These are phyloP conservation scores for Lota lota DNA, from an alignment of 2,113 vertebrate genomes.

Conservation along the genomic window DNA sequence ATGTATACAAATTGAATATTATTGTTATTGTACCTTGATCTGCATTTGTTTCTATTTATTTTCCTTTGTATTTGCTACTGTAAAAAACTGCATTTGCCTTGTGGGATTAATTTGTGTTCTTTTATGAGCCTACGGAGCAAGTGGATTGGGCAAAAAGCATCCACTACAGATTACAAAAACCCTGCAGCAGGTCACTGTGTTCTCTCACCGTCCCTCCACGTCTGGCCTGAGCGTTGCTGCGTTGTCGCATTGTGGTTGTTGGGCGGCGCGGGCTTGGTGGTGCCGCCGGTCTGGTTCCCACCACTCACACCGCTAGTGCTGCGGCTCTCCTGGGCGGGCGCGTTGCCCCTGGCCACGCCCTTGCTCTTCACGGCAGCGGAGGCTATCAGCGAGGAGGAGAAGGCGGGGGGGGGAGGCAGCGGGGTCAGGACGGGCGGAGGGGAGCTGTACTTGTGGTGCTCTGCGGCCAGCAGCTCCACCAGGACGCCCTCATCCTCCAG, in stretches of 20 bases:
- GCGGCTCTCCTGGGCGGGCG: constrained; percentile 37
- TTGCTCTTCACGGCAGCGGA: constrained; percentile 46
- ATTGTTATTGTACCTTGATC: too few relatives aligned
- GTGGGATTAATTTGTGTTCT: too few relatives aligned
- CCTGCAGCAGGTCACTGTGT: neutral
- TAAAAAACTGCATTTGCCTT: too few relatives aligned
- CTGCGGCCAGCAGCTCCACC: constrained; percentile 73
- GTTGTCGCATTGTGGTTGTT: neutral
- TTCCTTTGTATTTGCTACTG: too few relatives aligned
- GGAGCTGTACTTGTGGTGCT: constrained; percentile 86
- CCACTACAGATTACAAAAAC: too few relatives aligned
- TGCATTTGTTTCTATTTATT: too few relatives aligned
- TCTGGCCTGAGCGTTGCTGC: neutral
- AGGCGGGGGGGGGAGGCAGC: constrained; percentile 47
- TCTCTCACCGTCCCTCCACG: constrained; percentile 34
- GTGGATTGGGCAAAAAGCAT: too few relatives aligned
- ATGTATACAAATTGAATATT: too few relatives aligned
- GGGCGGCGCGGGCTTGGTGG: neutral
- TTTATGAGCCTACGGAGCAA: too few relatives aligned
- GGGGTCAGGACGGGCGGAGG: constrained; percentile 66
- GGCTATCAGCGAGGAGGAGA: constrained; percentile 1
- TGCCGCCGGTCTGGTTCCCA: neutral
- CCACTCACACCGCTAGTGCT: constrained; percentile 4
- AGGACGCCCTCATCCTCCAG: constrained; percentile 85
- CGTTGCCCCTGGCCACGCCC: constrained; percentile 27